A percentile compares a stretch with the other conserved stretches of the same genome.
Conservation (phyloP, 2,888 invertebrate genomes). For the Luperina testacea region DNA sequence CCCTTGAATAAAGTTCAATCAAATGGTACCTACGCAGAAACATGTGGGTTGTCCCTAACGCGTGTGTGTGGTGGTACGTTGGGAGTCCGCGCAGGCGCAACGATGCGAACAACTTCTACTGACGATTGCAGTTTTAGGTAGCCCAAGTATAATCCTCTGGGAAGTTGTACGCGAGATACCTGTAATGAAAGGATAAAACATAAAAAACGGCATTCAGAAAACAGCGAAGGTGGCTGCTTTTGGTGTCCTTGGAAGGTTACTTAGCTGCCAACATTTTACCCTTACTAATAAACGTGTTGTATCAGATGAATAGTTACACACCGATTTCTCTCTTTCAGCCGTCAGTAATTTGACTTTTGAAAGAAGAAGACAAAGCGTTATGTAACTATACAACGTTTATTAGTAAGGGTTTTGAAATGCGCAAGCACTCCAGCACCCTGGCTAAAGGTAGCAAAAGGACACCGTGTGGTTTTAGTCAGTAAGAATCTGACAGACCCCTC, state of each 20-base stretch:
- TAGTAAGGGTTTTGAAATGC: too few species aligned
- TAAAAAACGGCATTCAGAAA: not conserved
- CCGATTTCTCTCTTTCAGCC: too few species aligned
- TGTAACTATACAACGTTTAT: too few species aligned
- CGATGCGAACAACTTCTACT: conserved; percentile 97
- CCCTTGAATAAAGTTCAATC: not conserved
- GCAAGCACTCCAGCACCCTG: too few species aligned
- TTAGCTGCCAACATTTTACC: not conserved
- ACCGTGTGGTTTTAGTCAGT: too few species aligned
- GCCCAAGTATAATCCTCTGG: conserved; percentile 97
- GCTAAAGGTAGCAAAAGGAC: too few species aligned
- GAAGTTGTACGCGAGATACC: conserved; percentile 95
- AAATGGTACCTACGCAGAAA: conserved; percentile 94
- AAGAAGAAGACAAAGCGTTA: too few species aligned
- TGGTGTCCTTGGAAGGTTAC: not conserved
- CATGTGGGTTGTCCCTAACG: conserved; percentile 98
- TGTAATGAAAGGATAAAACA: conserved; percentile 77
- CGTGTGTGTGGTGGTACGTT: conserved; percentile 98
- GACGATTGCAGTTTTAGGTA: conserved; percentile 99
- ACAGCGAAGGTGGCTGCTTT: not conserved
- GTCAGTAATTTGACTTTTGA: too few species aligned
- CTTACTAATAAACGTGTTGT: too few species aligned
- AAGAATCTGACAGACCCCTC: too few species aligned
- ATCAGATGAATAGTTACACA: too few species aligned
- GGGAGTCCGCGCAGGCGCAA: conserved; percentile 97